phyloP scores from a whole-genome alignment of 2,888 invertebrate genomes.

The Tetanocera ferruginea region DNA sequence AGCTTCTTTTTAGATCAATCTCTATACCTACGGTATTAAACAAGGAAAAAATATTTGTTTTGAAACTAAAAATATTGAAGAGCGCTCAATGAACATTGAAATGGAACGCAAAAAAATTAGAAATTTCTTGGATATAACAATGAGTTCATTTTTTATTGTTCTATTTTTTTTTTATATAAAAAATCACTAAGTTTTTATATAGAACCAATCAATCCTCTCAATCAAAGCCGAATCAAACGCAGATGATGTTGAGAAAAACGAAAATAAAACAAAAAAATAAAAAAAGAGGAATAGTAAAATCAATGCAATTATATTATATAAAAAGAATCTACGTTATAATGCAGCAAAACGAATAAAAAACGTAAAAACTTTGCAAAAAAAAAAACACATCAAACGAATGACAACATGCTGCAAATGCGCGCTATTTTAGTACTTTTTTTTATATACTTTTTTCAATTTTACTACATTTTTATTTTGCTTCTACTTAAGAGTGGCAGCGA shows the following conservation, averaged over 20 bases:
- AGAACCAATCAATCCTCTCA: conserved; percentile 30
- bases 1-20: too few relatives aligned
- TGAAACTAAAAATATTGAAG: too few relatives aligned
- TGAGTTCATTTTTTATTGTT: not conserved
- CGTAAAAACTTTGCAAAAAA: not conserved
- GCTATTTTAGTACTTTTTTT: not conserved
- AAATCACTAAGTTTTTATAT: too few relatives aligned
- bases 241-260: conserved; percentile 30
- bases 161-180: not conserved
- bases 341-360: not conserved
- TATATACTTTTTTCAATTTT: not conserved
- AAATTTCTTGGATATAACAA: too few relatives aligned
- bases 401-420: not conserved
- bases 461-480: not conserved
- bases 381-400: conserved; percentile 13
- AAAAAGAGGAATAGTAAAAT: conserved; percentile 19
- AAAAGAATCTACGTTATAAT: not conserved
- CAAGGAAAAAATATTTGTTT: too few relatives aligned
- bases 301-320: conserved; percentile 45
- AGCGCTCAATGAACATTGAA: too few relatives aligned
- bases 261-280: conserved; percentile 29
- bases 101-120: too few relatives aligned
- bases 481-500: conserved; percentile 8
- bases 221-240: conserved; percentile 45
- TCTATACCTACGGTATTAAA: too few relatives aligned